A percentile compares a stretch with the other conserved stretches of the same genome.
Evolutionary conservation across 2,888 invertebrate genomes (phyloP).

Genomic region (Patella caerulea): DNA sequence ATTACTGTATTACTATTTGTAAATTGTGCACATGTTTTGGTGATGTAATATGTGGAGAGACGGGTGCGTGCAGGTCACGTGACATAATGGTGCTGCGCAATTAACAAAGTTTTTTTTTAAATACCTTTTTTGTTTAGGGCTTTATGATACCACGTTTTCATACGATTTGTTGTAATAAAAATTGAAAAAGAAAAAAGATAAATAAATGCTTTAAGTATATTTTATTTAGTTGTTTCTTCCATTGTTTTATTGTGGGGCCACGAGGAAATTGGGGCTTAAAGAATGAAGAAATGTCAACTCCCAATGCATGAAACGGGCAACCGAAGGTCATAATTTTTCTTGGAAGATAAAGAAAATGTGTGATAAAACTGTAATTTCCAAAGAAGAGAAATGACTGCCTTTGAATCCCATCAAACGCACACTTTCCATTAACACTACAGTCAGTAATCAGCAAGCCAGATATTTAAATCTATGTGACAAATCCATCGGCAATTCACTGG

Average conservation of each 20-base stretch:
- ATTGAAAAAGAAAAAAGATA: background rate
- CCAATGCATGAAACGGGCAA: no score
- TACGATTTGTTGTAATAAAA: background rate
- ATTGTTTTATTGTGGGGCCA: background rate
- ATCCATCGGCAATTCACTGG: no score
- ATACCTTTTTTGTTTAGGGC: conserved; percentile 19
- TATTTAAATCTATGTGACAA: no score
- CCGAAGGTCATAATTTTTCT: no score
- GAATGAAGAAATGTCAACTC: no score
- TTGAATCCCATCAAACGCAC: no score
- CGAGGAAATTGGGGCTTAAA: no score
- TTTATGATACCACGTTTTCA: conserved; percentile 18
- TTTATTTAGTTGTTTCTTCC: background rate
- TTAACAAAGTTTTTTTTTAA: background rate
- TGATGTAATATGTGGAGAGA: conserved; percentile 11
- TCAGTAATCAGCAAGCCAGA: no score
- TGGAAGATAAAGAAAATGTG: no score
- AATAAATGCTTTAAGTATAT: conserved; percentile 8
- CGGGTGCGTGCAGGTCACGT: conserved; percentile 21
- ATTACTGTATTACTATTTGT: background rate
- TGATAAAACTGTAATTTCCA: no score
- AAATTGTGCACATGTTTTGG: conserved; percentile 10
- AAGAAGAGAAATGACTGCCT: no score
- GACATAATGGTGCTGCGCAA: conserved; percentile 25
- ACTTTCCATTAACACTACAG: no score